These are phyloP conservation scores for Epizoanthus ramosus DNA, from an alignment of 92 coral and sea anemone species.

Conservation along the genomic window DNA sequence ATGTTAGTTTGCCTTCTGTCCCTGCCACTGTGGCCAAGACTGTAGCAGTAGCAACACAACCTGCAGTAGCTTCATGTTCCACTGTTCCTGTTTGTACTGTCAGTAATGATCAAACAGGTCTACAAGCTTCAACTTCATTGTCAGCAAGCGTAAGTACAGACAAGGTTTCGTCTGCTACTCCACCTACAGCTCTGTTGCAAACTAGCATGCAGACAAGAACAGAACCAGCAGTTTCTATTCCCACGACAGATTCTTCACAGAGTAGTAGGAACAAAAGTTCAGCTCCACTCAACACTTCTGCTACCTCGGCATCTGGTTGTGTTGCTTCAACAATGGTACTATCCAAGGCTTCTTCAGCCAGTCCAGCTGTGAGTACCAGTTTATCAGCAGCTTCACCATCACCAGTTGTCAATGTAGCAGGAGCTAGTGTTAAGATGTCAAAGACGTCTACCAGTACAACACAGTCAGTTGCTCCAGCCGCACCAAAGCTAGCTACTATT, in stretches of 20 bases:
- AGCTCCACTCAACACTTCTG: background rate
- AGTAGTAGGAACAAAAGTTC: background rate
- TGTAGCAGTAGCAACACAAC: background rate
- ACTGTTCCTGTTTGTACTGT: background rate
- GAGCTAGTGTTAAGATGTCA: background rate
- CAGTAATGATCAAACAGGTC: background rate
- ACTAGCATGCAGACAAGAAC: background rate
- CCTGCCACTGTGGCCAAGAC: background rate
- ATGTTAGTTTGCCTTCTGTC: background rate
- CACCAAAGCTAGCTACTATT: conserved; percentile 35
- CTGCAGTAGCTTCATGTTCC: background rate
- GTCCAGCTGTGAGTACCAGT: background rate
- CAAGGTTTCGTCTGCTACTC: conserved; percentile 2
- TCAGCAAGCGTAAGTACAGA: conserved; percentile 4
- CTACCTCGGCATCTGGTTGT: conserved; percentile 11
- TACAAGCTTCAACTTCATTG: conserved; percentile 15
- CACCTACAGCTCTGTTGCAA: background rate
- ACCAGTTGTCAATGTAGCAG: background rate
- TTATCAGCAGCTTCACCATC: background rate
- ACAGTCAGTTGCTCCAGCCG: background rate
- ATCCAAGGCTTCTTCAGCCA: conserved; percentile 10
- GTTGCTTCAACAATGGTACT: background rate
- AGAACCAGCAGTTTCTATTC: background rate
- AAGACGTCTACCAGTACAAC: background rate
- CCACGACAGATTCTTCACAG: background rate